Evolutionary conservation across 2,888 invertebrate species (phyloP).

Genomic region (Leptinotarsa rubiginosa): DNA sequence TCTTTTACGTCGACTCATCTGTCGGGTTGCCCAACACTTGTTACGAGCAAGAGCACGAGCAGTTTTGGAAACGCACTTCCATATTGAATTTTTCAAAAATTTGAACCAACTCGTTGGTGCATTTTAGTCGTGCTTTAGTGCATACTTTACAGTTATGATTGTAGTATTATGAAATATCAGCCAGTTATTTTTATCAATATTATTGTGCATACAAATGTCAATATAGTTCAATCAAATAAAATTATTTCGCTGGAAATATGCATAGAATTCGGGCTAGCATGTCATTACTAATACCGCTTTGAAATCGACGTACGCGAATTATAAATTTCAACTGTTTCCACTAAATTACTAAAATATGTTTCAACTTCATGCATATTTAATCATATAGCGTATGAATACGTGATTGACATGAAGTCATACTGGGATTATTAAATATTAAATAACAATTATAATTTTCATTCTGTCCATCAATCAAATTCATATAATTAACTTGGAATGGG

Average conservation of each 20-base stretch:
- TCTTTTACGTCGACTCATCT: no score
- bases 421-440: conserved; percentile 61
- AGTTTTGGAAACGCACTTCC: no score
- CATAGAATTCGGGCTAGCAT: conserved; percentile 41
- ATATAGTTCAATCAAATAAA: conserved; percentile 34
- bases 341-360: conserved; percentile 52
- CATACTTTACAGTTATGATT: no score
- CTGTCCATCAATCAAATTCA: conserved; percentile 53
- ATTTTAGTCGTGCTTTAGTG: no score
- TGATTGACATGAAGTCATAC: conserved; percentile 59
- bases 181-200: neutral
- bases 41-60: no score
- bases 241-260: conserved; percentile 39
- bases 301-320: conserved; percentile 43
- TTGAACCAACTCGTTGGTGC: no score
- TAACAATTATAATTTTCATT: conserved; percentile 61
- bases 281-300: conserved; percentile 40
- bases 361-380: conserved; percentile 51
- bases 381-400: conserved; percentile 50
- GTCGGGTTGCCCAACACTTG: no score
- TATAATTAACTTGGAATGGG: conserved; percentile 45
- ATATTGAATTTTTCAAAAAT: no score
- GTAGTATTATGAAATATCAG: no score
- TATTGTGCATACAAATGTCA: conserved; percentile 31
- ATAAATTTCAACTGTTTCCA: conserved; percentile 45